phyloP scores from a whole-genome alignment of 2,797 vertebrate species.

The Urocyon cinereoargenteus region DNA sequence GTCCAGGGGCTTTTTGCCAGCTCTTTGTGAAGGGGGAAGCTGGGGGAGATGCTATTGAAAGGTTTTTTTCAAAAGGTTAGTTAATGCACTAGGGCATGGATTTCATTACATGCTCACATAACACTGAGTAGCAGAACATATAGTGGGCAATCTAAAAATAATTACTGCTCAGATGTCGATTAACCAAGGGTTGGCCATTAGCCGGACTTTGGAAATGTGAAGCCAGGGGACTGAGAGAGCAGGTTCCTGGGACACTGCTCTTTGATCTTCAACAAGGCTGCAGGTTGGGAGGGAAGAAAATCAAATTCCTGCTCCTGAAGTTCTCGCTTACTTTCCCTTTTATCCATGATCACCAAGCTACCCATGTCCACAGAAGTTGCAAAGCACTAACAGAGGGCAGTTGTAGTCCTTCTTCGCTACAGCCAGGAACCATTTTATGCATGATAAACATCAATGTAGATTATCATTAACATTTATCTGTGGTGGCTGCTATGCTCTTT shows the following conservation, averaged over 20 bases:
- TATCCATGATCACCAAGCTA: background rate
- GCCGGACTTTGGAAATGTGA: conserved; percentile 71
- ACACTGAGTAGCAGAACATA: conserved; percentile 84
- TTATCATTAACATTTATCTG: background rate
- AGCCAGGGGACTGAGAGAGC: conserved; percentile 7
- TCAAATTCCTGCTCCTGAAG: conserved; percentile 7
- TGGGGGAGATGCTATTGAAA: conserved; percentile 75
- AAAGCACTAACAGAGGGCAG: background rate
- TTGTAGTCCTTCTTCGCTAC: background rate
- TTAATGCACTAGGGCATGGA: conserved; percentile 83
- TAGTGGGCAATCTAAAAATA: conserved; percentile 84
- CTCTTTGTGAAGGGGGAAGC: conserved; percentile 71
- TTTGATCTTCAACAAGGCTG: conserved; percentile 33
- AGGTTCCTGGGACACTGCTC: conserved; percentile 30
- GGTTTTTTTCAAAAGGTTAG: conserved; percentile 79
- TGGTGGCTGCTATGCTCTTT: background rate
- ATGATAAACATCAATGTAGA: background rate
- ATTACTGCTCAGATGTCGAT: conserved; percentile 79
- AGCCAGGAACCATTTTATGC: background rate
- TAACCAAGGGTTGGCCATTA: conserved; percentile 71
- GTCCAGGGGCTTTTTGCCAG: conserved; percentile 77
- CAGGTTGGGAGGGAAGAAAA: conserved; percentile 43
- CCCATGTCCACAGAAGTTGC: background rate
- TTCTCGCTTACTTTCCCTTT: conserved; percentile 45
- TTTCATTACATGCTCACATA: conserved; percentile 84